Conservation (phyloP, 2,797 vertebrate species). For the Sparus aurata region DNA sequence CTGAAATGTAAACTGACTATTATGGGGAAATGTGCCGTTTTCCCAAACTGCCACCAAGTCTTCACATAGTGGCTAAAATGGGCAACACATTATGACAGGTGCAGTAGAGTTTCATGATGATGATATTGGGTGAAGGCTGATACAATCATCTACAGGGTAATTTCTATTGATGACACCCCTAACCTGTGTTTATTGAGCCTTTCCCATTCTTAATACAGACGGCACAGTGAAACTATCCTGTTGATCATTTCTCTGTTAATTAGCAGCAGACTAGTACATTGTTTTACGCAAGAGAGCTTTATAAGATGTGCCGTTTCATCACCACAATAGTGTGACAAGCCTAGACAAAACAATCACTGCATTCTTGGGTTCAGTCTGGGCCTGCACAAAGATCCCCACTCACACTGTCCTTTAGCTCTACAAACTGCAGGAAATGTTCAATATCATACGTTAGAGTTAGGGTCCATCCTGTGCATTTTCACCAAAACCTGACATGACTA, state of each 20-base stretch:
- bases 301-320: constrained; percentile 42
- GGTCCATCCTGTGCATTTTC: neutral
- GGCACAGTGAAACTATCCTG: neutral
- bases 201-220: constrained; percentile 8
- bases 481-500: neutral
- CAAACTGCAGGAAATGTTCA: constrained; percentile 41
- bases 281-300: constrained; percentile 34
- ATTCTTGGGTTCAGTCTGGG: constrained; percentile 60
- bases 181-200: neutral
- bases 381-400: constrained; percentile 48
- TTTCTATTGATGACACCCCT: neutral
- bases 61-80: constrained; percentile 1
- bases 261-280: constrained; percentile 28
- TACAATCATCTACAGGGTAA: neutral
- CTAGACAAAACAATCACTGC: constrained; percentile 53
- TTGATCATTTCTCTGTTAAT: constrained; percentile 20
- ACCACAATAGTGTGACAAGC: constrained; percentile 43
- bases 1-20: constrained; percentile 23
- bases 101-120: constrained; percentile 3
- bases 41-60: neutral
- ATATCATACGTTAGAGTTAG: constrained; percentile 6
- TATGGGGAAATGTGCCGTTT: neutral
- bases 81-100: neutral
- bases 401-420: constrained; percentile 29
- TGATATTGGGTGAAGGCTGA: neutral